Evolutionary conservation across 2,888 invertebrate genomes (phyloP).

Genomic region (Melieria picta): DNA sequence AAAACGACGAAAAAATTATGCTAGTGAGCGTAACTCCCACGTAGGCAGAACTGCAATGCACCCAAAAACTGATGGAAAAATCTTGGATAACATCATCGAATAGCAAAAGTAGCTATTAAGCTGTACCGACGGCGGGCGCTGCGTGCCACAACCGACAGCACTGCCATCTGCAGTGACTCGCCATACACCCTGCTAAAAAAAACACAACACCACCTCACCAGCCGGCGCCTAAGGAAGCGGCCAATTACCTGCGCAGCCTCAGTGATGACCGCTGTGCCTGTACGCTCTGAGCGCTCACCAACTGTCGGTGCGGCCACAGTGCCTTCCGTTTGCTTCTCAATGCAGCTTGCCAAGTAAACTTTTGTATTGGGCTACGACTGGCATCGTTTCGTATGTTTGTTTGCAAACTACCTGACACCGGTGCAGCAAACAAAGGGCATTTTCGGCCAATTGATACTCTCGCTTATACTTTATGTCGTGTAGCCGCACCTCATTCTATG

Average conservation of each 20-base stretch:
- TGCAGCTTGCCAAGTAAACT: too few species aligned
- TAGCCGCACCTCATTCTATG: neutral
- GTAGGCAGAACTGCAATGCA: constrained; percentile 33
- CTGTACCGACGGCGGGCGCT: neutral
- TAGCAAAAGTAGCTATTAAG: constrained; percentile 24
- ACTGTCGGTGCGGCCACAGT: too few species aligned
- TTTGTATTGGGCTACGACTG: too few species aligned
- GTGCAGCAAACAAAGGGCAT: neutral
- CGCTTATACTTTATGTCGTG: neutral
- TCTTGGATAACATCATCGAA: neutral
- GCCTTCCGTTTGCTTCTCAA: too few species aligned
- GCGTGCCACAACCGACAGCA: neutral
- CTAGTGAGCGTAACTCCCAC: constrained; percentile 52
- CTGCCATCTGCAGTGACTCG: too few species aligned
- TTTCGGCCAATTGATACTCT: neutral
- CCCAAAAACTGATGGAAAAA: too few species aligned
- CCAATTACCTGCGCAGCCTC: constrained; percentile 19
- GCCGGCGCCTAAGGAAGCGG: constrained; percentile 2
- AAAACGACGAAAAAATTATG: constrained; percentile 49
- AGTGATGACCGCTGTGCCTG: neutral
- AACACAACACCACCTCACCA: neutral
- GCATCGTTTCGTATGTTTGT: too few species aligned
- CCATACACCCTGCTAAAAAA: too few species aligned
- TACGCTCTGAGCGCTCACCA: neutral
- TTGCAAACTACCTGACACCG: constrained; percentile 2